Conservation (phyloP, 1,140 invertebrate species). For the Oncopodura yosiiana region DNA sequence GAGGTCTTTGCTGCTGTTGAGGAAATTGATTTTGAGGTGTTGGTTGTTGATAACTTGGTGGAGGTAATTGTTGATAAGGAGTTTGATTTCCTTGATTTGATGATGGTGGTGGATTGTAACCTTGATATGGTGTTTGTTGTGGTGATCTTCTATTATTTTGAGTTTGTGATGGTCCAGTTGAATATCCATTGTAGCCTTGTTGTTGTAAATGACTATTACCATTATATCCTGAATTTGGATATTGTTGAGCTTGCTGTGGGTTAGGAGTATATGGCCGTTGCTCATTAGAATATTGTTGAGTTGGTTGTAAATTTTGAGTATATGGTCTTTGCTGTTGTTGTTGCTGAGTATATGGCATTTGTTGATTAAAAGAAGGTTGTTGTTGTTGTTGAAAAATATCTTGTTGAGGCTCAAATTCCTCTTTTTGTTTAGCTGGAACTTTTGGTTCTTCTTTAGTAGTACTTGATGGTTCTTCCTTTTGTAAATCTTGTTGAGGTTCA, state of each 20-base stretch:
- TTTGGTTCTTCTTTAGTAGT: not conserved
- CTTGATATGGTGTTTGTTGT: too few relatives aligned
- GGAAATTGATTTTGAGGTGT: not conserved
- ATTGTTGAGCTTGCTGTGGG: too few relatives aligned
- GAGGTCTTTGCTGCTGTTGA: not conserved
- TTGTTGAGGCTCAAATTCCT: not conserved
- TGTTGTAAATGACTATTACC: too few relatives aligned
- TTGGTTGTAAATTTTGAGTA: slow-evolving; percentile 4
- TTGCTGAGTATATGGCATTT: not conserved
- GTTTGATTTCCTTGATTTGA: too few relatives aligned
- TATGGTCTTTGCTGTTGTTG: not conserved
- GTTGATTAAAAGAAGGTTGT: not conserved
- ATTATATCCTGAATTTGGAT: too few relatives aligned
- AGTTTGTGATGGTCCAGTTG: too few relatives aligned
- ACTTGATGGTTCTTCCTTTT: too few relatives aligned
- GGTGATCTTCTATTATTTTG: too few relatives aligned
- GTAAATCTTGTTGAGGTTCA: too few relatives aligned
- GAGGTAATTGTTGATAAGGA: not conserved
- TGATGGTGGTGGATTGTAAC: too few relatives aligned
- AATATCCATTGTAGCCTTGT: too few relatives aligned
- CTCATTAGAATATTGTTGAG: not conserved
- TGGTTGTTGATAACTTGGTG: not conserved
- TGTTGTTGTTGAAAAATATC: slow-evolving; percentile 3
- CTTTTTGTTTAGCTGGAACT: not conserved
- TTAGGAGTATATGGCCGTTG: too few relatives aligned